Base-by-base conservation (phyloP, 2,888 invertebrate genomes). In the Sinotaia quadrata region DNA sequence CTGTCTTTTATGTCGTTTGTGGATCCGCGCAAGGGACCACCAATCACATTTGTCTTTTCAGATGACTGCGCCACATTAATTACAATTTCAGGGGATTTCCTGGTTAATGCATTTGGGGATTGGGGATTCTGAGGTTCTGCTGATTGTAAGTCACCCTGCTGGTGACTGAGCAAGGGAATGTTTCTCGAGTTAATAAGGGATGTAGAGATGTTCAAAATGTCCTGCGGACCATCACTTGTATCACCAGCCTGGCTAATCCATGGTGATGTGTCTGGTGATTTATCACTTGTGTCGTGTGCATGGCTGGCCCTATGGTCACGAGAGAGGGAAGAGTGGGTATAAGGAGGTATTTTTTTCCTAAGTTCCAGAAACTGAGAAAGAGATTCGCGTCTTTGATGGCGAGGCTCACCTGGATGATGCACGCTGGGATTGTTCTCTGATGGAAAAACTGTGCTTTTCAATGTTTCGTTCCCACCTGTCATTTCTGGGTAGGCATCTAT, bases 291-390 rank as follows among this genome's bases (percentile, higher is more conserved):
- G 12, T 67, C 71, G 18, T 63, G 63, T 24, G 69, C 58, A 18
- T 67, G 69, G 51, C 69, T 67, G 18, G 51, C 18, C 4, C 59
- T 18, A 1, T 49, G 52, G 15, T 60, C 36, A 2, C 65, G 60
- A 0, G 69, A 41, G 2, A 59, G 18, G 2, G 67, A 27, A 0
- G 66, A 54, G 33, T 36, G 27, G 8, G 67, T 67, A 62, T 33
- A 60, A 3, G 56, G 31, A 2, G 74, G 72, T 15, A 54, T 41
- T 4, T 66, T 67, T 21, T 72, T 72, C 27, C 77, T 69, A 4
- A 78, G 72, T 52, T 78, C 75, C 49, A 76, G 69, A 56, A 78
- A 76, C 18, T 69, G 58, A 1, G 73, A 71, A 29, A 74, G 51
- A 2, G 76, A 44, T 8, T 33, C 56, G 24, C 54, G n/a, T 18